Base-by-base conservation (phyloP, 2,797 vertebrate genomes). In the Cichlasoma orientale region DNA sequence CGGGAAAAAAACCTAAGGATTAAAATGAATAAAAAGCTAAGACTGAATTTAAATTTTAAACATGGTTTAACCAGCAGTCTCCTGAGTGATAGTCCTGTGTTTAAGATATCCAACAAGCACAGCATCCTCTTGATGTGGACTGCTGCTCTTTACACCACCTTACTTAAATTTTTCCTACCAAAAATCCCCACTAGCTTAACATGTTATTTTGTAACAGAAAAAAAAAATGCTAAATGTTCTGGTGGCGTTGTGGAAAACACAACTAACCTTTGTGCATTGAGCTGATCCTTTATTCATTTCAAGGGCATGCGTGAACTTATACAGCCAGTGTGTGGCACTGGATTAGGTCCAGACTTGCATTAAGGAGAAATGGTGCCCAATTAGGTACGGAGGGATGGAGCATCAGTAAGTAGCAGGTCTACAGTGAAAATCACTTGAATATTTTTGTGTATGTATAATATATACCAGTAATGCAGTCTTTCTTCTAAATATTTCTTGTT, bases 111-210 rank as follows among this genome's bases (percentile, higher is more conserved):
- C 9, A 66, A 1, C 16, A 29, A 29, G 41, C 61, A 3, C 61
- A 19, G 23, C 13, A 25, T 41, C 7, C 2, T 47, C 61, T 47
- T 1, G 18, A 66, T 66, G 38, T 66, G 41, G 23, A 47, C 23
- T 0, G 25, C 0, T 47, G 25, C 23, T n/a, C 3, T 29, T 68
- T 50, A 19, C 18, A n/a, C 16, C 41, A 8, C 25, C 25, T 68
- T 16, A 50, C 25, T 29, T 29, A 29, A 47, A 47, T 10, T 7
- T 16, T 50, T 68, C 47, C 0, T n/a, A 44, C 25, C 25, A 68
- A 68, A 50, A 50, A 54, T 9, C n/a, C 2, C 4, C n/a, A 52
- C 7, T 9, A 0, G 0, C 0, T 36, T 0, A 27, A 66, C 38
- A 3, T 66, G 38, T 68, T 47, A 8, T 50, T 50, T 19, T 50